Evolutionary conservation across 2,113 vertebrate genomes (phyloP).

Genomic region (Fukomys damarensis): DNA sequence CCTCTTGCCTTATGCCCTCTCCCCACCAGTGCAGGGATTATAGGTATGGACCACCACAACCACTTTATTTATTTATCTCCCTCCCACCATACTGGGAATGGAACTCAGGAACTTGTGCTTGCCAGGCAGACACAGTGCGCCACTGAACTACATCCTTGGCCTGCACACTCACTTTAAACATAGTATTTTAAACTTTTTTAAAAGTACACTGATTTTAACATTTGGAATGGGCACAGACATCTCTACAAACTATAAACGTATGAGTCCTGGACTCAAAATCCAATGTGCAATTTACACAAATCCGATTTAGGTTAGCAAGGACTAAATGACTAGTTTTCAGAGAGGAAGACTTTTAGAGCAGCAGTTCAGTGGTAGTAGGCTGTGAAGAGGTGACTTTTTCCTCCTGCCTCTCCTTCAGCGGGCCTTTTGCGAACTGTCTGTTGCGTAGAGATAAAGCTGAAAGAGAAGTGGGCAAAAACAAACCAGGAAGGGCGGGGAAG

Average conservation of each 20-base stretch:
- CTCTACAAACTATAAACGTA: not conserved
- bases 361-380: not conserved
- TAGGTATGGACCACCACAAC: not conserved
- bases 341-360: not conserved
- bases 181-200: not conserved
- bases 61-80: not conserved
- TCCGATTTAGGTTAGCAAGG: not conserved
- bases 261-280: not conserved
- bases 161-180: not conserved
- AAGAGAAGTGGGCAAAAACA: constrained; percentile 72
- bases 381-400: constrained; percentile 27
- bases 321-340: not conserved
- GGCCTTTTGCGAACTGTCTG: constrained; percentile 60
- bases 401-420: not conserved
- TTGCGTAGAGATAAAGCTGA: constrained; percentile 66
- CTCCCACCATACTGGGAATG: too few species aligned
- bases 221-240: not conserved
- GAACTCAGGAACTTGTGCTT: too few species aligned
- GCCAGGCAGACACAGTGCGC: too few species aligned
- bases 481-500: constrained; percentile 36
- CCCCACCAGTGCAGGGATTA: not conserved
- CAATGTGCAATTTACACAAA: not conserved
- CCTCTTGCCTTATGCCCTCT: not conserved
- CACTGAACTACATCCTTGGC: too few species aligned
- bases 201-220: not conserved